Evolutionary conservation across 2,113 vertebrate species (phyloP), one percentile per base, ranked within the genome.

Genomic region (Myiagra hebetior): DNA sequence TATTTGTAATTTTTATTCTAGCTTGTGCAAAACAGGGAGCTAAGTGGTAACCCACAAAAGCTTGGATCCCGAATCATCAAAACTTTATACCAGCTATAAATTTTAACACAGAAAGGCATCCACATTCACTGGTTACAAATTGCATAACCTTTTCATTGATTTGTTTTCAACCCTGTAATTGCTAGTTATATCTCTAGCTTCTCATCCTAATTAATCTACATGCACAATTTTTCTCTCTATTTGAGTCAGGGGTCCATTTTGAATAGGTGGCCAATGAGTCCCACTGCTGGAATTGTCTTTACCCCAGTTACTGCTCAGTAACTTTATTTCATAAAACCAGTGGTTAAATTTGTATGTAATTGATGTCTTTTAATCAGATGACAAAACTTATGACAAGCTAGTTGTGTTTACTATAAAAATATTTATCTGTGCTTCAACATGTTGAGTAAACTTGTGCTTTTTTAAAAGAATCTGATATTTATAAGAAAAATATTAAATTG

Each of bases 31-130:
- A 65, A 33, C 10, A 23, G 26, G 31, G 26, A 50, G 7, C 31
- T 57, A 26, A 3, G 9, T 35, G 10, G 11, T 26, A 41, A 56
- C 17, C 17, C 21, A 31, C 7, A 31, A 49, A 41, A 42, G 3
- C 3, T 0, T 57, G 5, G 4, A 18, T 65, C 8, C 7, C 6
- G 15, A 23, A 0, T 28, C 15, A n/a, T 24, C 23, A 52, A 65
- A 74, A 33, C 4, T 27, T 64, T 15, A 26, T 21, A 26, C 7
- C 7, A 7, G 35, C 18, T 27, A 19, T 27, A 22, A 31, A 37
- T 65, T 65, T 57, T 57, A 28, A 20, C 10, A 49, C 8, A 56
- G 16, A 42, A 42, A 73, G 4, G 17, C 6, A 41, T 37, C 44
- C 65, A 7, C 18, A 33, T 37, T 44, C 31, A 11, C 4, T 74